A percentile compares a stretch with the other conserved stretches of the same genome.
Conservation (phyloP, 2,113 vertebrate genomes). For the Lophotis ruficrista region DNA sequence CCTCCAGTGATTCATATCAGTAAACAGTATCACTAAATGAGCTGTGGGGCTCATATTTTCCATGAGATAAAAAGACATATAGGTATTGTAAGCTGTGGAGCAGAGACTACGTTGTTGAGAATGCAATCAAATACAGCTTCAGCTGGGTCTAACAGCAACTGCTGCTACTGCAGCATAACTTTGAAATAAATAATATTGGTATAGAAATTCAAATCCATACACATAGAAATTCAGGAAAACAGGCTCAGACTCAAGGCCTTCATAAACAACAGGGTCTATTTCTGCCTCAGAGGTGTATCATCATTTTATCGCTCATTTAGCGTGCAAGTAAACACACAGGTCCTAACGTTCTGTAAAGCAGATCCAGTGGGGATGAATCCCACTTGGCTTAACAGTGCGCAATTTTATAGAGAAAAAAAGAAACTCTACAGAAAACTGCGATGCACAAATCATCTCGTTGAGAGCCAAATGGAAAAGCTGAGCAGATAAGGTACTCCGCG, state of each 20-base stretch:
- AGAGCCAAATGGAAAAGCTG: not conserved
- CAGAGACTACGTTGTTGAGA: not conserved
- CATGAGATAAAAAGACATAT: not conserved
- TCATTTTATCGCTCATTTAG: not conserved
- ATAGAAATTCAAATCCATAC: not conserved
- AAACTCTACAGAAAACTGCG: not conserved
- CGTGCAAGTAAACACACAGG: not conserved
- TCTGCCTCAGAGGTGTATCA: not conserved
- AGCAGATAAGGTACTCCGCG: not conserved
- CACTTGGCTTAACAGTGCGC: not conserved
- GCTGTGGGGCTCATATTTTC: conserved; percentile 15
- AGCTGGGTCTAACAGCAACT: not conserved
- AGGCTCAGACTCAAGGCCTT: not conserved
- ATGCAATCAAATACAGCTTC: conserved; percentile 19
- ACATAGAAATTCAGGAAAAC: conserved; percentile 6
- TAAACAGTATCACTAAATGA: conserved; percentile 23
- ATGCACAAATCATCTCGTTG: not conserved
- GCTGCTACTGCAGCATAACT: not conserved
- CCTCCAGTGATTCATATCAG: conserved; percentile 34
- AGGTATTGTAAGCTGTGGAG: not conserved
- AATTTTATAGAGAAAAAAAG: not conserved
- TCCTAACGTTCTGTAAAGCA: not conserved
- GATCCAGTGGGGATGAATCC: not conserved
- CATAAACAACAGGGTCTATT: not conserved
- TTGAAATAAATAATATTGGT: conserved; percentile 12